A percentile compares a stretch with the other conserved stretches of the same genome.
Evolutionary conservation across 2,797 vertebrate genomes (phyloP).

Genomic region (Lagorchestes hirsutus): DNA sequence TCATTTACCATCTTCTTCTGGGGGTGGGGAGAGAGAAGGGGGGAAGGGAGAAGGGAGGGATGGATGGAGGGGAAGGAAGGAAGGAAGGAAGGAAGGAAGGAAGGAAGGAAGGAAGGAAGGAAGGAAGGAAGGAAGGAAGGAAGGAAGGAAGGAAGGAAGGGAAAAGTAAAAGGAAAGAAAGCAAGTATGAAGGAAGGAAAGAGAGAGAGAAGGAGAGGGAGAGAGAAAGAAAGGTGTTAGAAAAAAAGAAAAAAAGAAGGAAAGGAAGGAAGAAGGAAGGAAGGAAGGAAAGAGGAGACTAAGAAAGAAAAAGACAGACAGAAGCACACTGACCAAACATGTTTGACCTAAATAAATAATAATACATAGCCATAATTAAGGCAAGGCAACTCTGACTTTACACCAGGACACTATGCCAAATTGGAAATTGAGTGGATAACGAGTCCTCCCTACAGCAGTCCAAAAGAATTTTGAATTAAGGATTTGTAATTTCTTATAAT

Average conservation of each 20-base stretch:
- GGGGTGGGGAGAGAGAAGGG: neutral
- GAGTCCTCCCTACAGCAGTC: neutral
- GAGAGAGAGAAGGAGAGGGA: no score
- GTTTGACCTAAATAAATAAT: neutral
- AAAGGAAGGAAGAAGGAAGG: neutral
- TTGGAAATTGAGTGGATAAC: neutral
- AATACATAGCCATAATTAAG: neutral
- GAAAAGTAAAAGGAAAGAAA: rapidly evolving
- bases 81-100: neutral
- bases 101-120: neutral
- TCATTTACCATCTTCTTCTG: no score
- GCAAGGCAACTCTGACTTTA: neutral
- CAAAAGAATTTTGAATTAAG: neutral
- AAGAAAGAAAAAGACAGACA: neutral
- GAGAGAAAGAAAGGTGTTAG: neutral
- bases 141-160: no score
- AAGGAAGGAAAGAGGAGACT: neutral
- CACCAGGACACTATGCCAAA: neutral
- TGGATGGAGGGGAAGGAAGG: rapidly evolving
- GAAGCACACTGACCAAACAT: neutral
- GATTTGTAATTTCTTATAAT: neutral
- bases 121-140: neutral
- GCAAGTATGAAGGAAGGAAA: neutral
- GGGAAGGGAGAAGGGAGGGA: neutral
- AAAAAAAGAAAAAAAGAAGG: neutral